These are phyloP conservation scores for Aethes cnicana DNA, from an alignment of 2,888 invertebrate species.

Conservation along the genomic window DNA sequence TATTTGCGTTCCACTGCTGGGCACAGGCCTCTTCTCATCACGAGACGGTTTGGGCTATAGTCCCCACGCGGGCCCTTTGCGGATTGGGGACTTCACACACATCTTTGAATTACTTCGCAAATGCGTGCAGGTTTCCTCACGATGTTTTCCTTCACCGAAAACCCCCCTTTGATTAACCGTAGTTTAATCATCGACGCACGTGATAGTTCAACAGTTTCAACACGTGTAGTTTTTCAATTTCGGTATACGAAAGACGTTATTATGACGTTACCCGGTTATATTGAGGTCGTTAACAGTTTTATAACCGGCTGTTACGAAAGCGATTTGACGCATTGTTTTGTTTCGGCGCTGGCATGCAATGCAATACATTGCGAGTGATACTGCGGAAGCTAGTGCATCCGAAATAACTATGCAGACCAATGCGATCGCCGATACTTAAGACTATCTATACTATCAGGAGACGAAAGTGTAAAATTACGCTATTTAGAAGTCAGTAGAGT, in stretches of 20 bases:
- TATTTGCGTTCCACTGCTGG: no score
- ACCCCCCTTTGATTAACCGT: slow-evolving; percentile 9
- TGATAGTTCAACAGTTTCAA: slow-evolving; percentile 3
- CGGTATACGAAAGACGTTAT: slow-evolving; percentile 34
- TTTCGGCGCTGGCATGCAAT: slow-evolving; percentile 39
- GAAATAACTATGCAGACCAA: slow-evolving; percentile 32
- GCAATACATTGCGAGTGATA: slow-evolving; percentile 23
- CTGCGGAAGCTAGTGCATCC: slow-evolving; percentile 41
- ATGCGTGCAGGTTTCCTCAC: no score
- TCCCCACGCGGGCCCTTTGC: no score
- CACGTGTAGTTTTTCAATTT: slow-evolving; percentile 28
- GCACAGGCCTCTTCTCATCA: no score
- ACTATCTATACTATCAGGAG: no score
- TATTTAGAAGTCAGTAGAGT: no score
- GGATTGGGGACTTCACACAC: no score
- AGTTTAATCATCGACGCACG: slow-evolving; percentile 2
- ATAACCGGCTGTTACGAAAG: slow-evolving; percentile 47
- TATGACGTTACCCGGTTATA: slow-evolving; percentile 29
- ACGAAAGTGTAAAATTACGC: no score
- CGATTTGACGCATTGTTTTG: slow-evolving; percentile 39
- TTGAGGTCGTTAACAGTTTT: slow-evolving; percentile 43
- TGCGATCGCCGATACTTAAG: no score
- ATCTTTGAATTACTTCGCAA: no score
- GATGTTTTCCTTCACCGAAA: no score
- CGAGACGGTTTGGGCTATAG: no score